phyloP scores from a whole-genome alignment of 2,113 vertebrate genomes.

The Orientallactaga bullata region DNA sequence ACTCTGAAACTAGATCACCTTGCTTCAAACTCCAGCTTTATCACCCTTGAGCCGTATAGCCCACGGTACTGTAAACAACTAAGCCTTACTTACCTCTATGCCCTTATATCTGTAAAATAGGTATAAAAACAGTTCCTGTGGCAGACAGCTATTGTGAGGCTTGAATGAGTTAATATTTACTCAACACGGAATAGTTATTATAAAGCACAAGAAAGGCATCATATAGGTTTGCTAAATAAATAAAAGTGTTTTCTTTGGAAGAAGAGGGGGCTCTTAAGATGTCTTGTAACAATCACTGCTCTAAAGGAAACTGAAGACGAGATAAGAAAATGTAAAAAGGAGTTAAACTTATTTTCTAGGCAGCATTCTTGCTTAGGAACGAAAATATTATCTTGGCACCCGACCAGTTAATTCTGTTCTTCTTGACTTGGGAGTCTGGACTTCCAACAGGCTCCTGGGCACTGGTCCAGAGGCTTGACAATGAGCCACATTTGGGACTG shows the following conservation, averaged over 20 bases:
- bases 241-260: neutral
- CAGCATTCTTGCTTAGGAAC: conserved; percentile 70
- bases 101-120: conserved; percentile 37
- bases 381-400: conserved; percentile 76
- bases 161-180: neutral
- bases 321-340: conserved; percentile 60
- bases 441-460: conserved; percentile 76
- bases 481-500: conserved; percentile 70
- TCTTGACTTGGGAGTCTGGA: conserved; percentile 76
- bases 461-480: conserved; percentile 73
- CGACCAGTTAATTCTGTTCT: conserved; percentile 78
- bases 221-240: conserved; percentile 20
- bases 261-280: neutral
- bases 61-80: neutral
- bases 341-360: conserved; percentile 72
- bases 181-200: neutral
- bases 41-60: neutral
- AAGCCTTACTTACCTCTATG: neutral
- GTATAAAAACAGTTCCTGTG: neutral
- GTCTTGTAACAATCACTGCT: conserved; percentile 18
- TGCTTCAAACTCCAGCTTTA: neutral
- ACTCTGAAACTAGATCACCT: neutral
- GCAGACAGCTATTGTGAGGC: neutral
- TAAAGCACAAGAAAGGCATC: neutral
- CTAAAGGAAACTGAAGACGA: conserved; percentile 50